Conservation (phyloP, 2,888 invertebrate species). For the Rhodophaea formosa region DNA sequence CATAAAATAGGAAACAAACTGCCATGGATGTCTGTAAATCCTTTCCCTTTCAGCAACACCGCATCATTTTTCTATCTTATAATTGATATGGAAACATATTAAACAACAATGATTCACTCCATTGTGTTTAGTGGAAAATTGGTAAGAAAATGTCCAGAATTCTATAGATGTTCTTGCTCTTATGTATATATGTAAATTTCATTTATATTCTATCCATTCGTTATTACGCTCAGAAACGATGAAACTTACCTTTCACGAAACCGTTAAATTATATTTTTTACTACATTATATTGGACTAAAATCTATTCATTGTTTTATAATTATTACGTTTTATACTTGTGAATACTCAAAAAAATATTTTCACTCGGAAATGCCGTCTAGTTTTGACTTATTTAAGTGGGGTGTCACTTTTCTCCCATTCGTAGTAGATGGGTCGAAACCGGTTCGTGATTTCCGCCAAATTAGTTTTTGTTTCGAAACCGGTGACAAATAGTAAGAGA, state of each 20-base stretch:
- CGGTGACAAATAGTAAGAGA: too few relatives aligned
- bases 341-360: too few relatives aligned
- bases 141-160: conserved; percentile 61
- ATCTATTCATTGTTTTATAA: background rate
- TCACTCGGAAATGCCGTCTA: too few relatives aligned
- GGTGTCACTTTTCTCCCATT: too few relatives aligned
- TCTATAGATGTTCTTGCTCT: conserved; percentile 46
- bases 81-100: conserved; percentile 53
- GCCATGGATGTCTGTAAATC: conserved; percentile 50
- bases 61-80: conserved; percentile 42
- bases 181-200: conserved; percentile 20
- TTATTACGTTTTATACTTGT: background rate
- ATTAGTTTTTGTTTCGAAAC: too few relatives aligned
- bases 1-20: conserved; percentile 33
- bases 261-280: background rate
- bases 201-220: conserved; percentile 7
- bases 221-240: conserved; percentile 11
- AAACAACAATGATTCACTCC: conserved; percentile 45
- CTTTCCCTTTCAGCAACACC: conserved; percentile 62
- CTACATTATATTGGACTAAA: background rate
- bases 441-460: too few relatives aligned
- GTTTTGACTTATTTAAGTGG: too few relatives aligned
- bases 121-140: conserved; percentile 55
- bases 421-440: too few relatives aligned
- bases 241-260: conserved; percentile 12